A percentile compares a stretch with the other conserved stretches of the same genome.
Conservation (phyloP, 2,797 vertebrate genomes). For the Erithacus rubecula region DNA sequence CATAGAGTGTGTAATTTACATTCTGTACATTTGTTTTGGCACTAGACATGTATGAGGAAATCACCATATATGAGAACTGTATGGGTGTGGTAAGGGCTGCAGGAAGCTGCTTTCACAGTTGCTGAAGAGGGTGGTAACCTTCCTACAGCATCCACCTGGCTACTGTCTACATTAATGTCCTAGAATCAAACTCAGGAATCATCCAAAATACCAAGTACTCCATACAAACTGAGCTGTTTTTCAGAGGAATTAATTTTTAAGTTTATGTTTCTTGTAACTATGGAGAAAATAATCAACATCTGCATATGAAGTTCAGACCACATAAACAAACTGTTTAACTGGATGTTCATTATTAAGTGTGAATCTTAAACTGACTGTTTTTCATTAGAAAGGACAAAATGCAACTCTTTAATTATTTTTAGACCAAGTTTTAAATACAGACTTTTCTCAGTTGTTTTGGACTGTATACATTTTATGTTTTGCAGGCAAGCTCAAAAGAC, state of each 20-base stretch:
- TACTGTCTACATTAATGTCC: not conserved
- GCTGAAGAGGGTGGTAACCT: not conserved
- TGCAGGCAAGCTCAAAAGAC: conserved; percentile 79
- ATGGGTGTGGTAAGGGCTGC: not conserved
- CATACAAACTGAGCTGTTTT: not conserved
- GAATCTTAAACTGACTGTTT: not conserved
- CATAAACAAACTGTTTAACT: not conserved
- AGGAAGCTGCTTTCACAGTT: not conserved
- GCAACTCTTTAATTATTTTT: not conserved
- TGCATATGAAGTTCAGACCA: not conserved
- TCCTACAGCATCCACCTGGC: not conserved
- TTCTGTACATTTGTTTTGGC: not conserved
- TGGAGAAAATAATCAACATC: not conserved
- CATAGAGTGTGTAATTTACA: not conserved
- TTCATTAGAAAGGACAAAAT: not conserved
- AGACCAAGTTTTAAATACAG: not conserved
- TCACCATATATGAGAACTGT: not conserved
- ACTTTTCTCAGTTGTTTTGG: not conserved
- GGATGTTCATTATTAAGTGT: not conserved
- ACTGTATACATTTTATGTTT: not conserved
- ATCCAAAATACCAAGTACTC: not conserved
- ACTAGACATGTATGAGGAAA: not conserved
- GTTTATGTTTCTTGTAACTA: not conserved
- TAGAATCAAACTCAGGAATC: not conserved
- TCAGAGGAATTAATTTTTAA: not conserved